phyloP scores from a whole-genome alignment of 2,888 invertebrate genomes.

The Orchestes rusci region DNA sequence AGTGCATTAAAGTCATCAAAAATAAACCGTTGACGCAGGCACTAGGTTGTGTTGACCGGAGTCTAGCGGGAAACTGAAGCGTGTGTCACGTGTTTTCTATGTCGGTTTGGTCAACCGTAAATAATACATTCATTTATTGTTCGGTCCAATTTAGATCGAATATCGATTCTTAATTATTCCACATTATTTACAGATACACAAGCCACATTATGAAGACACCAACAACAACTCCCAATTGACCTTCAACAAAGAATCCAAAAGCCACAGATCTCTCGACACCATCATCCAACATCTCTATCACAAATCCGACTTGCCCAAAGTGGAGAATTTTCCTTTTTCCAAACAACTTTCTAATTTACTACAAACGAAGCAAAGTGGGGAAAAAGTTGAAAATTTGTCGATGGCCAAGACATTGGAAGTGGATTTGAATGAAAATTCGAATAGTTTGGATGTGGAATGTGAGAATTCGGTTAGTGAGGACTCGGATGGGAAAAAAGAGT shows the following conservation, averaged over 20 bases:
- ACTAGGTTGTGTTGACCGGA: too few relatives aligned
- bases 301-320: slow-evolving; percentile 4
- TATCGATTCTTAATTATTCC: too few relatives aligned
- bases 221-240: slow-evolving; percentile 34
- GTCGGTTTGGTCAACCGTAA: too few relatives aligned
- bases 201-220: slow-evolving; percentile 28
- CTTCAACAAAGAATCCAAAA: slow-evolving; percentile 15
- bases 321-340: slow-evolving; percentile 8
- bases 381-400: not conserved
- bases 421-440: slow-evolving; percentile 9
- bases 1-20: too few relatives aligned
- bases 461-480: slow-evolving; percentile 23
- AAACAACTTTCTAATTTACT: slow-evolving; percentile 2
- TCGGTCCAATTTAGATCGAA: too few relatives aligned
- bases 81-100: too few relatives aligned
- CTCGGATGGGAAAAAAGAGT: slow-evolving; percentile 12
- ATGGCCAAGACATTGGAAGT: not conserved
- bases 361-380: not conserved
- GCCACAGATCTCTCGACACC: slow-evolving; percentile 12
- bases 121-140: too few relatives aligned
- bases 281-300: slow-evolving; percentile 1
- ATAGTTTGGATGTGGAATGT: slow-evolving; percentile 12
- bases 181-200: slow-evolving; percentile 19
- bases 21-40: too few relatives aligned
- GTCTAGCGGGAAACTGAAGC: too few relatives aligned